phyloP scores from a whole-genome alignment of 2,797 vertebrate genomes.

The Lemur catta region DNA sequence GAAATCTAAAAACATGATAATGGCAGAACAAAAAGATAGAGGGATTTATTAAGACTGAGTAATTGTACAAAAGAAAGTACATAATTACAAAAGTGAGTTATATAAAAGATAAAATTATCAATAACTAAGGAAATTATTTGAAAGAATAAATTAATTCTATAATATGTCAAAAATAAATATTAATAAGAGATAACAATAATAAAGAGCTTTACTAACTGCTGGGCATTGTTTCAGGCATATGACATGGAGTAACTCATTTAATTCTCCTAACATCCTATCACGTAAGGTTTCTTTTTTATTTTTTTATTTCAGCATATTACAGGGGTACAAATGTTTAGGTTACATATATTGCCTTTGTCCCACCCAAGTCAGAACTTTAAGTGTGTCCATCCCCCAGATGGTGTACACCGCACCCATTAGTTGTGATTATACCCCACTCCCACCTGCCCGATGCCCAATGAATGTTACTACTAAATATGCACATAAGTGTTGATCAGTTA shows the following conservation, averaged over 20 bases:
- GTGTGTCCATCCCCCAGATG: too few relatives aligned
- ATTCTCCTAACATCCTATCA: background rate
- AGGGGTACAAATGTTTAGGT: too few relatives aligned
- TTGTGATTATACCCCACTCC: too few relatives aligned
- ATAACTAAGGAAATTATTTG: background rate
- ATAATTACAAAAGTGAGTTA: background rate
- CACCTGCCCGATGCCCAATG: too few relatives aligned
- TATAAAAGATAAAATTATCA: background rate
- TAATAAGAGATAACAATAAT: background rate
- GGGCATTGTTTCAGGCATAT: background rate
- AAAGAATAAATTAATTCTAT: slow-evolving; percentile 9
- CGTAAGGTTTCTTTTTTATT: background rate
- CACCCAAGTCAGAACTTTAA: too few relatives aligned
- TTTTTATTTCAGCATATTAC: too few relatives aligned
- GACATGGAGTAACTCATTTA: background rate
- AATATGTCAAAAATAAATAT: background rate
- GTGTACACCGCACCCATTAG: too few relatives aligned
- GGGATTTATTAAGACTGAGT: background rate
- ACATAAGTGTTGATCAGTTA: too few relatives aligned
- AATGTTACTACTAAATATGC: too few relatives aligned
- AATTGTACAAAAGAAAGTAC: background rate
- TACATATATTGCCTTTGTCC: too few relatives aligned
- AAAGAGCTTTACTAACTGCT: background rate
- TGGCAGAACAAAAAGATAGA: background rate
- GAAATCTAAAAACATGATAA: background rate